Evolutionary conservation across 1,140 invertebrate genomes (phyloP), one percentile per base, ranked within the genome.

Genomic region (Harpegnathos saltator): DNA sequence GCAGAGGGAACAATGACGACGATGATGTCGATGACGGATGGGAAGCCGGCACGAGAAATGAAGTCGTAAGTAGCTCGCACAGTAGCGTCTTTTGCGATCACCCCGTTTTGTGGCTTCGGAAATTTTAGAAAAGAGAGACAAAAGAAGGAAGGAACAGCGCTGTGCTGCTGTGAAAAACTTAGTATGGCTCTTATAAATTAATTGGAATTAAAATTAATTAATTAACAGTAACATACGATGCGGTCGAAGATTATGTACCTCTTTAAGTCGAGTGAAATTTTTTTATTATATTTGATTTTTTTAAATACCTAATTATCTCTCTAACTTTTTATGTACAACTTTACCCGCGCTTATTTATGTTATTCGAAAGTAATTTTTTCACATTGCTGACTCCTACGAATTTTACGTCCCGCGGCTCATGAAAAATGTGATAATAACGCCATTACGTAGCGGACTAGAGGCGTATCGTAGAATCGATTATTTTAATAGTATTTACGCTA

Each of bases 1-100:
- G 44, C 9, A 17, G 38, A 44, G 63, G 11, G 33, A 71, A 84
- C 86, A 86, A 87, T 87, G 74, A 75, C 52, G 63, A 14, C 54
- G 52, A 24, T 38, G 19, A 66, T 26, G 54, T 22, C 26, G 69
- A 52, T 33, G 66, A 68, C n/a, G 38, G 24, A 54, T 14, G 54
- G 0, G 56, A 50, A 52, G 33, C 52, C 29, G 52, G n/a, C 15
- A 11, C 72, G 19, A 71, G 75, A 78, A 69, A 78, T 15, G 14
- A 84, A 86, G 22, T 24, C n/a, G 22, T 58, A 38, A 82, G 29
- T 44, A 38, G 61, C 29, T n/a, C n/a, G 44, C 12, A 3, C 22
- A 52, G 17, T 19, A n/a, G 17, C 12, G 19, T 33, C 1, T 52
- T 54, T 12, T 11, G 33, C 0, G 15, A 66, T n/a, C 59, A 0